These are phyloP conservation scores for Sciaenops ocellatus DNA, from an alignment of 2,797 vertebrate species.

Conservation along the genomic window DNA sequence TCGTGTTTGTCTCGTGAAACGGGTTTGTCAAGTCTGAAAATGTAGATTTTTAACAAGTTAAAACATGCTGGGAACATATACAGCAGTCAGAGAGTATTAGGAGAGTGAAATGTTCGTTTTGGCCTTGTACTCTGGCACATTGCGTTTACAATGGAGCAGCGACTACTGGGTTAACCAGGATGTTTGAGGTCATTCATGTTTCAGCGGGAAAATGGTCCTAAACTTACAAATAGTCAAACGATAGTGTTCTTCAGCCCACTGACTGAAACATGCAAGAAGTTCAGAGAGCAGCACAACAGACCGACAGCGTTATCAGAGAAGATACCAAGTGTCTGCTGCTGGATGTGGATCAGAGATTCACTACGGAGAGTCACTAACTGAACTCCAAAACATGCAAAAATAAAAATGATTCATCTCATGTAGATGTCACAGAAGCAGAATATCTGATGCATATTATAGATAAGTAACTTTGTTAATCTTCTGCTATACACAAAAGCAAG, in stretches of 20 bases:
- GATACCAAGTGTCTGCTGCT: no score
- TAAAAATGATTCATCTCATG: no score
- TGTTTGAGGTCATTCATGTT: not conserved
- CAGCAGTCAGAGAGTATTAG: not conserved
- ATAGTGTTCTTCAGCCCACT: not conserved
- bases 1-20: not conserved
- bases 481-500: no score
- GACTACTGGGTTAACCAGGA: not conserved
- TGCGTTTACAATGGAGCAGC: not conserved
- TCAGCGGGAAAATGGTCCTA: not conserved
- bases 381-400: no score
- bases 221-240: not conserved
- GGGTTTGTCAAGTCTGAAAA: slow-evolving; percentile 34
- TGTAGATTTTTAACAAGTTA: slow-evolving; percentile 5
- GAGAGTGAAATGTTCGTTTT: not conserved
- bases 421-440: no score
- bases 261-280: not conserved
- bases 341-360: no score
- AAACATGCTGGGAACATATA: not conserved
- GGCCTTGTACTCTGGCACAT: no score
- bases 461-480: no score
- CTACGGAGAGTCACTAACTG: no score
- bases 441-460: no score
- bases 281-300: no score
- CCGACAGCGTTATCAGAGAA: no score